Evolutionary conservation across 2,797 vertebrate species (phyloP).

Genomic region (Tokudaia tokunoshimensis): DNA sequence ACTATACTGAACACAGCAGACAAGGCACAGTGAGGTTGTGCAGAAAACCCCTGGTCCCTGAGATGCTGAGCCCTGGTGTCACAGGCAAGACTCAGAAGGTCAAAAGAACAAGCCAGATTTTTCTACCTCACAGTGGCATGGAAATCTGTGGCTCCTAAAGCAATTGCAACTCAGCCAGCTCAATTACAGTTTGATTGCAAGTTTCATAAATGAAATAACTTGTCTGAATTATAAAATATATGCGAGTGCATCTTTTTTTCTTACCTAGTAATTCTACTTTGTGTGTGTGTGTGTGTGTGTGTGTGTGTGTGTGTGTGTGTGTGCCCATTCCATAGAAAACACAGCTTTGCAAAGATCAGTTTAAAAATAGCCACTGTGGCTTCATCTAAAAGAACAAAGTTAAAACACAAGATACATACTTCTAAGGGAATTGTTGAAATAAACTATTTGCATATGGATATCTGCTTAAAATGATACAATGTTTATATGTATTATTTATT

Average conservation of each 20-base stretch:
- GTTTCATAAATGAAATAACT: neutral
- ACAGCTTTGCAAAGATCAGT: slow-evolving; percentile 21
- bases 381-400: neutral
- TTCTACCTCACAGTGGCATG: neutral
- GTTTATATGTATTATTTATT: neutral
- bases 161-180: neutral
- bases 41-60: neutral
- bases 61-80: neutral
- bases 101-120: neutral
- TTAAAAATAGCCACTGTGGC: neutral
- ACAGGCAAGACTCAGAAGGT: neutral
- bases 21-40: neutral
- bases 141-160: neutral
- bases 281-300: neutral
- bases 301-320: neutral
- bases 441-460: neutral
- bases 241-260: neutral
- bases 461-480: neutral
- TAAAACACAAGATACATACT: neutral
- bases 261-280: neutral
- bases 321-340: neutral
- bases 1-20: too few relatives aligned
- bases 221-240: slow-evolving; percentile 3
- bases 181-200: neutral
- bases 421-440: neutral